phyloP scores from a whole-genome alignment of 2,113 vertebrate genomes.

The Micronycteris hirsuta region DNA sequence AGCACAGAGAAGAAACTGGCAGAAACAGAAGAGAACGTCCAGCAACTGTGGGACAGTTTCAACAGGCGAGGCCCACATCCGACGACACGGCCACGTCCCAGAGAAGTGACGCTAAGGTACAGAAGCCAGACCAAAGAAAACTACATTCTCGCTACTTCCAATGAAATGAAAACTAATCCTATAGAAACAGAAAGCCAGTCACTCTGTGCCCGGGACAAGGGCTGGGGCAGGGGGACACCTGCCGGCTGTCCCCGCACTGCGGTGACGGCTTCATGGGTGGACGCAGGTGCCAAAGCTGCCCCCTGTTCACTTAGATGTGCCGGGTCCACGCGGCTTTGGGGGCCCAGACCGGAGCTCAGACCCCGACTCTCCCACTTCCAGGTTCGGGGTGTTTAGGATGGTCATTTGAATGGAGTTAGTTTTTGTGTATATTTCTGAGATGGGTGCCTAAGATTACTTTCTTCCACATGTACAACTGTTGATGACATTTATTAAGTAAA shows the following conservation, averaged over 20 bases:
- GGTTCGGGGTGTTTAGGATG: background rate
- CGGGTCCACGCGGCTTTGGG: fast-evolving
- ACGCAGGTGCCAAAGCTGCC: fast-evolving
- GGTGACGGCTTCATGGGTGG: background rate
- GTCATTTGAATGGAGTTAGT: fast-evolving
- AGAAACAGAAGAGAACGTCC: background rate
- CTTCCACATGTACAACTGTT: fast-evolving
- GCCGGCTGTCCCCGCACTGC: no score
- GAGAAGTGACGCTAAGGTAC: fast-evolving
- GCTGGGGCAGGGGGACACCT: background rate
- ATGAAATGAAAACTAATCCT: background rate
- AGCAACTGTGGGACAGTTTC: background rate
- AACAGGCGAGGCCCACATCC: no score
- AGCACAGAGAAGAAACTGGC: background rate
- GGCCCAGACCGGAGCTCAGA: background rate
- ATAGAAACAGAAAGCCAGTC: background rate
- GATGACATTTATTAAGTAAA: background rate
- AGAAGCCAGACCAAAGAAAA: background rate
- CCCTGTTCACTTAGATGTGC: fast-evolving
- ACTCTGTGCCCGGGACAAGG: no score
- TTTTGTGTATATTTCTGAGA: no score
- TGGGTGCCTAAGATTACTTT: background rate
- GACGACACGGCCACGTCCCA: fast-evolving
- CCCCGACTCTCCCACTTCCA: background rate
- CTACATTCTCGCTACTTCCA: fast-evolving